phyloP scores from a whole-genome alignment of 1,140 invertebrate species.

The Chionoecetes opilio region DNA sequence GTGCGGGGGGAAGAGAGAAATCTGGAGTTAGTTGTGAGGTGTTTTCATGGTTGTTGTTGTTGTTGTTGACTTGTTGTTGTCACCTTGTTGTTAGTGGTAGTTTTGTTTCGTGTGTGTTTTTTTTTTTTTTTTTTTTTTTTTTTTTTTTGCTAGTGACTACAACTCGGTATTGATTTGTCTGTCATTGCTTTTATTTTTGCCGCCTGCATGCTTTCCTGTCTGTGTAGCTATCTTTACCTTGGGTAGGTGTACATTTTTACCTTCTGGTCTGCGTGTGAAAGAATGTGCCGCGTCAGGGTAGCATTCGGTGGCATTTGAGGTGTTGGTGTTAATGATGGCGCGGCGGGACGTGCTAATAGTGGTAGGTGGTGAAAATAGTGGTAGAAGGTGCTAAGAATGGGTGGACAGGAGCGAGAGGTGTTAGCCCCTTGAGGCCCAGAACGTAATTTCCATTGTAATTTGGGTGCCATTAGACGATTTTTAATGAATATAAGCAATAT shows the following conservation, averaged over 20 bases:
- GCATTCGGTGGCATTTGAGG: not conserved
- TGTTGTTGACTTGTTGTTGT: slow-evolving; percentile 10
- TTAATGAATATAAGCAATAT: too few relatives aligned
- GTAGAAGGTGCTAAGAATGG: not conserved
- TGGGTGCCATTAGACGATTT: too few relatives aligned
- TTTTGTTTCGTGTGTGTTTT: too few relatives aligned
- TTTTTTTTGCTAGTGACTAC: not conserved
- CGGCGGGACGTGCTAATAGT: not conserved
- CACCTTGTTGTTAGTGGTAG: not conserved
- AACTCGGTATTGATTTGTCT: too few relatives aligned
- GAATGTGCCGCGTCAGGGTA: not conserved
- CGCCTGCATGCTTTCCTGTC: too few relatives aligned
- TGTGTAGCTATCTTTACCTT: not conserved
- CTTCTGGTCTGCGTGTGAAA: not conserved
- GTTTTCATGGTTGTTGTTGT: not conserved
- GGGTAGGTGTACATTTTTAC: too few relatives aligned
- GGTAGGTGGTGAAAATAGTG: not conserved
- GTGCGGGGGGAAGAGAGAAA: not conserved
- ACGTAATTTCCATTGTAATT: too few relatives aligned
- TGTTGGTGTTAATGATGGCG: not conserved
- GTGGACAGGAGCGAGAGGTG: not conserved
- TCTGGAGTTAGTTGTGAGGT: not conserved
- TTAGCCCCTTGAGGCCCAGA: too few relatives aligned
- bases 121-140: not conserved
- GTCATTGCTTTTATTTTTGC: too few relatives aligned